Evolutionary conservation across 2,888 invertebrate genomes (phyloP).

Genomic region (Lycia hirtaria): DNA sequence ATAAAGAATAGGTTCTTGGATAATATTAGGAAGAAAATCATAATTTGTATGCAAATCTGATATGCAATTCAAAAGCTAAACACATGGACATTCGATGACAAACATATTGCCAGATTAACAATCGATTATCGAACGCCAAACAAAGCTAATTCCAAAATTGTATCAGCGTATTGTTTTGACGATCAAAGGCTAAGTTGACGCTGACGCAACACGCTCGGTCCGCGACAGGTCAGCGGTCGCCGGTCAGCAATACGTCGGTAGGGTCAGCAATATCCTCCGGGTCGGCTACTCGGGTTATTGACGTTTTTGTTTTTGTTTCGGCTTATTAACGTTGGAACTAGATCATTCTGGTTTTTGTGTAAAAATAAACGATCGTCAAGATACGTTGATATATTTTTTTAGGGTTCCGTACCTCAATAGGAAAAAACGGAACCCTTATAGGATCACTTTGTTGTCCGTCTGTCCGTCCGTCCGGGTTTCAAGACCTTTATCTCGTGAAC

Average conservation of each 20-base stretch:
- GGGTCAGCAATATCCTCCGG: neutral
- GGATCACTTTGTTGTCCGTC: no score
- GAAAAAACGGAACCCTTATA: no score
- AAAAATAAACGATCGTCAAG: neutral
- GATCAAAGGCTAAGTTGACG: constrained; percentile 1
- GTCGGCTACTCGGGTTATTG: constrained; percentile 9
- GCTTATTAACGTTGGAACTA: neutral
- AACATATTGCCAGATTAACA: neutral
- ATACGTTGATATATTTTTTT: no score
- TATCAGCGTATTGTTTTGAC: constrained; percentile 2
- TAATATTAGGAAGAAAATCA: no score
- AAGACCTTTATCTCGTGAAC: no score
- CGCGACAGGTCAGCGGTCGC: neutral
- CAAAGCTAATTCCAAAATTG: neutral
- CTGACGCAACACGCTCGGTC: constrained; percentile 13
- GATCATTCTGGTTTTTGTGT: neutral
- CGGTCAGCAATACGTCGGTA: neutral
- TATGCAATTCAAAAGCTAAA: no score
- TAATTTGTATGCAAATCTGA: no score
- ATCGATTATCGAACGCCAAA: neutral
- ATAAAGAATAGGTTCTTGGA: no score
- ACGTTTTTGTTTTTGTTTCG: constrained; percentile 9
- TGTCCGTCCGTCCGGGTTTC: no score
- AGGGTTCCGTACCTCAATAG: no score
- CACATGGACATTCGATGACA: no score